Evolutionary conservation across 2,113 vertebrate species (phyloP), one percentile per base, ranked within the genome.

Genomic region (Psilopsiagon aymara): DNA sequence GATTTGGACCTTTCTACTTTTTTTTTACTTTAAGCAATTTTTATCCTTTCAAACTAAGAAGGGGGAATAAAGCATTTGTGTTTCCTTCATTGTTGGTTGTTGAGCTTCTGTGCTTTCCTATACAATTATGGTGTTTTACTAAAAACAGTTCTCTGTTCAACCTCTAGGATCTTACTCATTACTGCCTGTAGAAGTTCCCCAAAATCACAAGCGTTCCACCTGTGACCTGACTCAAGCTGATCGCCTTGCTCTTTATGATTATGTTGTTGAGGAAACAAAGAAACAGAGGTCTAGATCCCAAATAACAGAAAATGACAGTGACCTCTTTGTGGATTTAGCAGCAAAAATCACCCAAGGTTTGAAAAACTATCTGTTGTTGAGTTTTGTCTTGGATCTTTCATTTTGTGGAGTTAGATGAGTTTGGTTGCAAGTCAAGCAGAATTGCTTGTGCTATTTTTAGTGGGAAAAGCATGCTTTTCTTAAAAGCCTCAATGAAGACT

Each of bases 281-380:
- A 98, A 98, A 39, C 98, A 98, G 94, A 98, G 90, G n/a, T 98
- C 98, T 16, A 95, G 86, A 68, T 95, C 98, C 4, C 97, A 98
- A 2, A 81, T 95, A 29, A 87, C 89, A 1, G 97, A 98, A 95
- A 99, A 99, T 15, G 99, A 99, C 27, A 98, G 97, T 5, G 99
- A 99, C 84, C 99, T 99, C 60, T 99, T 99, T 28, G 98, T 99
- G 77, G 99, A 99, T 95, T 96, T 99, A 98, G 99, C 99, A 90
- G 99, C 99, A 4, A 99, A 99, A 97, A 98, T 99, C 57, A 99
- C 98, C 44, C 99, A 98, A 98, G 98, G 99, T 99, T 94, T 94
- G 97, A 77, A 73, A 79, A 96, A 74, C 7, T 2, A 33, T 66
- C 43, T 84, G 1, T 37, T 81, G 66, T n/a, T 81, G 24, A 79